Base-by-base conservation (phyloP, 1,140 invertebrate genomes). In the Cyphomyrmex costatus region DNA sequence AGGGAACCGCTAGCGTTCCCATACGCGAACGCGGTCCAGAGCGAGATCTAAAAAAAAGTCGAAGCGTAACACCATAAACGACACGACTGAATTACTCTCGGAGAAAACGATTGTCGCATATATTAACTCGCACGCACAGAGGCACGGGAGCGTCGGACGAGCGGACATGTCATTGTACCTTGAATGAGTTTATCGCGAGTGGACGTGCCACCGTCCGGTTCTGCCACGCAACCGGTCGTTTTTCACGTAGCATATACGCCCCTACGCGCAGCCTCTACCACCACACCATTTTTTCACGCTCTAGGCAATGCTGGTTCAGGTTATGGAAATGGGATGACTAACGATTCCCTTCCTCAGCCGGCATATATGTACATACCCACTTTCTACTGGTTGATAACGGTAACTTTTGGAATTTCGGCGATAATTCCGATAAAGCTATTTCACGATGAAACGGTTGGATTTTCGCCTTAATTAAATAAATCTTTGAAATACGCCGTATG, bases 261-360 rank as follows among this genome's bases (percentile, higher is more conserved):
- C 79, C 85, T 73, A 65, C 30, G 88, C 70, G 63, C 68, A 86
- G 58, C 58, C 80, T 76, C 83, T 88, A 74, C 83, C 73, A 70
- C 82, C 68, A 89, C 86, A 80, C 49, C 71, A 92, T 91, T 91
- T 91, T 91, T 91, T 46, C 87, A 24, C 80, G 79, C 89, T 86
- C 74, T 73, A 61, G 88, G 86, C 90, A 74, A 85, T 77, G 86
- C 30, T 82, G 84, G 86, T 91, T 90, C 89, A 78, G 90, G 91
- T 92, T 91, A 92, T 91, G 91, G 88, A 92, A 89, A 91, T 92
- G 33, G 68, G 73, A 87, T 79, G 87, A 88, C 76, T 70, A 87
- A 91, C 83, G 80, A 89, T 51, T 68, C 80, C 68, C 63, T 90
- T 88, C 82, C 89, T 78, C 65, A 61, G 60, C 51, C 24, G 10